These are phyloP conservation scores for Drosophila multiciliata DNA, from an alignment of 2,888 invertebrate species.

Conservation along the genomic window DNA sequence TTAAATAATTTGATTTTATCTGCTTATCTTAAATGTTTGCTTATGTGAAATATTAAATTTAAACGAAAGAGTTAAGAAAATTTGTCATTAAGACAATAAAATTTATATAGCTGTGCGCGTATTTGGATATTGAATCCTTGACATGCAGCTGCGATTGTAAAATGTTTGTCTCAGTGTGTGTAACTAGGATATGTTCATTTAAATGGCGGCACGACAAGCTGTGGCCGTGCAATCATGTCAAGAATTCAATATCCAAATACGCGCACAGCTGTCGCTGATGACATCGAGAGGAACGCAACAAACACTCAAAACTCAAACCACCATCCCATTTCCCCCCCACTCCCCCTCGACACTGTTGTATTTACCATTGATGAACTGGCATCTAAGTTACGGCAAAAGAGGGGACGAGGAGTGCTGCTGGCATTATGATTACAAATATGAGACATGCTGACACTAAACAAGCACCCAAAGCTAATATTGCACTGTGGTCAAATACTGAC, in stretches of 20 bases:
- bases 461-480: constrained; percentile 12
- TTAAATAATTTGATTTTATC: too few species aligned
- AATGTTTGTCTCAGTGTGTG: constrained; percentile 25
- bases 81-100: too few species aligned
- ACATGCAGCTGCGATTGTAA: constrained; percentile 52
- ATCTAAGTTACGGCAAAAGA: constrained; percentile 16
- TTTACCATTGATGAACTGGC: constrained; percentile 70
- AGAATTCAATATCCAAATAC: constrained; percentile 78
- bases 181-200: constrained; percentile 63
- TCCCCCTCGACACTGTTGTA: constrained; percentile 19
- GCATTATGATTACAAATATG: constrained; percentile 73
- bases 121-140: constrained; percentile 78
- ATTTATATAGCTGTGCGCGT: constrained; percentile 59
- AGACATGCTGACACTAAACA: constrained; percentile 47
- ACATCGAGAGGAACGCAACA: constrained; percentile 56
- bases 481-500: constrained; percentile 27
- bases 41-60: too few species aligned
- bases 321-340: not conserved
- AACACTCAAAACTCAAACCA: constrained; percentile 19
- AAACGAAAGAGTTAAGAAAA: too few species aligned
- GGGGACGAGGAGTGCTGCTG: constrained; percentile 7
- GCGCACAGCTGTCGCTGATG: constrained; percentile 77
- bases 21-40: too few species aligned
- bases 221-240: constrained; percentile 76
- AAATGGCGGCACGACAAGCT: constrained; percentile 64